Base-by-base conservation (phyloP, 2,888 invertebrate genomes). In the Leptinotarsa rubiginosa region DNA sequence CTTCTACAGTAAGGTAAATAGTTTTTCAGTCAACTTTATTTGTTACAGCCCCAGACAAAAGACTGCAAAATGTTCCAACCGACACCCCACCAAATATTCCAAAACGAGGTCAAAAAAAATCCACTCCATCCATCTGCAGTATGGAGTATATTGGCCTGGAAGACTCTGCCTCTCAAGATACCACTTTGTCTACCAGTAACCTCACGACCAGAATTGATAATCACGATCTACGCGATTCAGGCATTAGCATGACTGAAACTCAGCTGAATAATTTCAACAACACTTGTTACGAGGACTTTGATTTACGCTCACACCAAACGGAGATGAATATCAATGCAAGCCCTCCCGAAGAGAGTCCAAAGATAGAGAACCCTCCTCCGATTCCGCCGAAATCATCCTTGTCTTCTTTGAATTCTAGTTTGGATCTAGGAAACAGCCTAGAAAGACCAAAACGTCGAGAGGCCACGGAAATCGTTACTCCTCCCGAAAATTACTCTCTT, bases 151-250 rank as follows among this genome's bases (percentile, higher is more conserved):
- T 90, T 3, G 88, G 89, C 79, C 83, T 89, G 76, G 90, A 90
- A 62, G 89, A 86, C n/a, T 47, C 79, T 18, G 66, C 75, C 15
- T 41, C 41, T 75, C 62, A 80, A 75, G 75, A 75, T 41, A 65
- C 73, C 7, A 88, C 88, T 80, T 75, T 78, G 0, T 82, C 84
- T 1, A 78, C 83, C 4, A 84, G 81, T 70, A 82, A 81, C 66
- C 79, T 85, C 13, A 81, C 79, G 5, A 77, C 80, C 25, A 81
- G 74, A n/a, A 72, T 78, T 3, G 85, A 85, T 47, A 81, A 83
- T 70, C 87, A 89, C 72, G 91, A 91, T 80, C 85, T 91, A 15
- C 87, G 91, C 5, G 91, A 91, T 83, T 91, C 91, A 3, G 91
- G 91, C 16, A 87, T 87, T 62, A 88, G 88, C 80, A 87, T 88